These are phyloP conservation scores for Busarellus nigricollis DNA, from an alignment of 2,797 vertebrate genomes.

Conservation along the genomic window DNA sequence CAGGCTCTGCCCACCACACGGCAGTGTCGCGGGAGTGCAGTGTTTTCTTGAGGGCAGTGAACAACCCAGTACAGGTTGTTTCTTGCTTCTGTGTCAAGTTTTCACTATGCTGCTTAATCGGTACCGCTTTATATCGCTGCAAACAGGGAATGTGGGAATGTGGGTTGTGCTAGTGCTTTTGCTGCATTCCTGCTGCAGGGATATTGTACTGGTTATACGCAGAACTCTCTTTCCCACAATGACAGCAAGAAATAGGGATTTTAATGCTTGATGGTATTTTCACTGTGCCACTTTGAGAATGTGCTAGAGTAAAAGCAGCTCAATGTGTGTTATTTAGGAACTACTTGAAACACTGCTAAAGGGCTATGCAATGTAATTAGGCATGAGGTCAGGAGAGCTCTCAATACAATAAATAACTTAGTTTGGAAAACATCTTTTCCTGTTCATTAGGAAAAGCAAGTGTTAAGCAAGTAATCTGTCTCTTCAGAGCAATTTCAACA, in stretches of 20 bases:
- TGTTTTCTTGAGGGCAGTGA: neutral
- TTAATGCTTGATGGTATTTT: neutral
- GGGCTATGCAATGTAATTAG: neutral
- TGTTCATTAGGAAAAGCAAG: conserved; percentile 33
- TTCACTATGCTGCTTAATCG: neutral
- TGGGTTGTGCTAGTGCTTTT: neutral
- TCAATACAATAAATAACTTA: neutral
- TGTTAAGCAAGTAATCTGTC: conserved; percentile 24
- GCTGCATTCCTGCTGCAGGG: conserved; percentile 45
- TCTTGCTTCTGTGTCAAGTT: neutral
- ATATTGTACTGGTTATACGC: accelerated
- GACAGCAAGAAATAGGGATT: neutral
- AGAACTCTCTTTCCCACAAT: neutral
- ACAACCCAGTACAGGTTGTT: accelerated
- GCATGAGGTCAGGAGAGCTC: conserved; percentile 14
- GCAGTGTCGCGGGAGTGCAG: accelerated
- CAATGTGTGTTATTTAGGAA: neutral
- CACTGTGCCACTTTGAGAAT: neutral
- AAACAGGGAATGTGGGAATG: neutral
- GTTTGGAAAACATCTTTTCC: conserved; percentile 15
- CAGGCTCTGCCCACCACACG: accelerated
- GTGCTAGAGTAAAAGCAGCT: neutral
- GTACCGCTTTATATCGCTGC: neutral
- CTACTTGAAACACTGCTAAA: neutral
- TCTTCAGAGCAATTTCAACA: conserved; percentile 25